phyloP scores from a whole-genome alignment of 2,888 invertebrate species.

The Lepidochrysops patricia region DNA sequence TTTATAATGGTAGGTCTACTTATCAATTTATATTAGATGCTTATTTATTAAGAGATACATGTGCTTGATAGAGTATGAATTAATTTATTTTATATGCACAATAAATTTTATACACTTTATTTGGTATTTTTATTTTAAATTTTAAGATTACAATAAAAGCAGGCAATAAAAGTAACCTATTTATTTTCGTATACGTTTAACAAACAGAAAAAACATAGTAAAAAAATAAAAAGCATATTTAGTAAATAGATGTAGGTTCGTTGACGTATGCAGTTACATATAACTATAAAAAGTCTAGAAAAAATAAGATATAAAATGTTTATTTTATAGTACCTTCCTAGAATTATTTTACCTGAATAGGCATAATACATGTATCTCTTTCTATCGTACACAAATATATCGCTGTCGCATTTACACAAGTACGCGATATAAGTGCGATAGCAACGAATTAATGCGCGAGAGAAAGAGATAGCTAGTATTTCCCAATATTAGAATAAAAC shows the following conservation, averaged over 20 bases:
- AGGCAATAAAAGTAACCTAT: not conserved
- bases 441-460: too few species aligned
- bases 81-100: conserved; percentile 22
- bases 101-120: conserved; percentile 24
- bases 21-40: conserved; percentile 24
- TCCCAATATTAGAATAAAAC: too few species aligned
- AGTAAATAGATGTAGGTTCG: not conserved
- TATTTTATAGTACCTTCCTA: not conserved
- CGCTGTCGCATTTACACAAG: too few species aligned
- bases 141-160: not conserved
- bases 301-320: not conserved
- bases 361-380: not conserved
- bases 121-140: conserved; percentile 14
- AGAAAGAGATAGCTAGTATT: too few species aligned
- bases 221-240: conserved; percentile 7
- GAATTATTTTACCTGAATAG: not conserved
- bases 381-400: not conserved
- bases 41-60: conserved; percentile 15
- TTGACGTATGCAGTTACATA: not conserved
- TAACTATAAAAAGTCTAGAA: conserved; percentile 6
- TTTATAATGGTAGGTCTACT: conserved; percentile 6
- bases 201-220: not conserved
- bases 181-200: too few species aligned
- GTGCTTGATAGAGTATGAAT: conserved; percentile 21
- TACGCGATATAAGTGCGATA: too few species aligned